These are phyloP conservation scores for Caenorhabditis wallacei DNA, from an alignment of 2,888 invertebrate species.

Conservation along the genomic window DNA sequence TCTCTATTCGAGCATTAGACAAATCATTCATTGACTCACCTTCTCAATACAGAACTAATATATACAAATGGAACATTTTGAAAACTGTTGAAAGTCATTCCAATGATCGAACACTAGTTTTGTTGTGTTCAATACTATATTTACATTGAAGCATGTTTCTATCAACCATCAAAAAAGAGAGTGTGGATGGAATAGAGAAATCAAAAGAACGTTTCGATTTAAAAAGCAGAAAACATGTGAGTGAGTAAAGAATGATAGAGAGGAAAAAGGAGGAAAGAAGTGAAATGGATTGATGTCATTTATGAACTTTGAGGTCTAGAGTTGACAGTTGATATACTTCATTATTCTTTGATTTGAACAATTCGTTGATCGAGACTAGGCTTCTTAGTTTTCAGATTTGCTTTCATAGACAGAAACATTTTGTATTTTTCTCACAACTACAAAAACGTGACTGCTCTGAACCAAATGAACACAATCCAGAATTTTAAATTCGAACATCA, in stretches of 20 bases:
- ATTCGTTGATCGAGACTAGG: too few relatives aligned
- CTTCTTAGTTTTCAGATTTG: too few relatives aligned
- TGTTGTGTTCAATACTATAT: neutral
- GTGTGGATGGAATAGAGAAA: neutral
- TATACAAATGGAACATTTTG: neutral
- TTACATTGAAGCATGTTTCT: neutral
- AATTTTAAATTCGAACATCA: conserved; percentile 15
- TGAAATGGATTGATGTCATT: conserved; percentile 39
- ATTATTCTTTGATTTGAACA: neutral
- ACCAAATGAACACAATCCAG: neutral
- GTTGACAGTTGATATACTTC: neutral
- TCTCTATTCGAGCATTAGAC: conserved; percentile 2
- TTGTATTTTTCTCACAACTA: too few relatives aligned
- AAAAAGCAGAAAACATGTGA: conserved; percentile 29
- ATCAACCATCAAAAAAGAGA: neutral
- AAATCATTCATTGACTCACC: too few relatives aligned
- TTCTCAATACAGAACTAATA: too few relatives aligned
- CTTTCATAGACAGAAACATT: too few relatives aligned
- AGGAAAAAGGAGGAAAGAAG: neutral
- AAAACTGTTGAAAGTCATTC: neutral
- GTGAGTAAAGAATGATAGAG: conserved; percentile 25
- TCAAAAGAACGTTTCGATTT: conserved; percentile 16
- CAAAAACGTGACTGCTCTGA: too few relatives aligned
- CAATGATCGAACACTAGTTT: too few relatives aligned
- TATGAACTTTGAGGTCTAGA: conserved; percentile 36